phyloP scores from a whole-genome alignment of 2,888 invertebrate genomes.

The Agrotis exclamationis region DNA sequence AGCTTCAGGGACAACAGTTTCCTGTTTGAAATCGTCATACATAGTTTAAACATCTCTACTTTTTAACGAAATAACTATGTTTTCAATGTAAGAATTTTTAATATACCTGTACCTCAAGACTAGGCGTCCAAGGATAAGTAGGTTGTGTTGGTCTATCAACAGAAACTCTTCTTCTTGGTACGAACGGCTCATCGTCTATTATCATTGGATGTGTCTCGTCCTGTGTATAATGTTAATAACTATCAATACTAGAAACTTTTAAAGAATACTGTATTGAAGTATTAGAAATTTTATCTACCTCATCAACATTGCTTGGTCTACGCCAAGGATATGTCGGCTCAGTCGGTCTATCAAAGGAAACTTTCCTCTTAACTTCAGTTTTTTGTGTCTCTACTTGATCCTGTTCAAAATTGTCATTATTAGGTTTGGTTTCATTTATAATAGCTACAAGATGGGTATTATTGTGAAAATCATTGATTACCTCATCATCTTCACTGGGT shows the following conservation, averaged over 20 bases:
- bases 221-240: constrained; percentile 33
- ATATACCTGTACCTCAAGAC: constrained; percentile 53
- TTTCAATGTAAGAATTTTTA: neutral
- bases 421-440: neutral
- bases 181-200: constrained; percentile 44
- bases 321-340: constrained; percentile 57
- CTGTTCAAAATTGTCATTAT: constrained; percentile 51
- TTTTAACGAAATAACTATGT: neutral
- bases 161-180: constrained; percentile 52
- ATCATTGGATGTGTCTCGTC: constrained; percentile 45
- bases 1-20: constrained; percentile 26
- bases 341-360: constrained; percentile 53
- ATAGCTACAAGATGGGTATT: neutral
- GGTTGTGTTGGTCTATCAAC: constrained; percentile 62
- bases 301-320: constrained; percentile 53
- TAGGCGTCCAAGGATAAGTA: constrained; percentile 61
- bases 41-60: neutral
- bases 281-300: constrained; percentile 51
- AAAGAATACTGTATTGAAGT: neutral
- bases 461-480: constrained; percentile 28
- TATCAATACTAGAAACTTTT: constrained; percentile 9
- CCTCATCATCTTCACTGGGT: constrained; percentile 53
- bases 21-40: constrained; percentile 45
- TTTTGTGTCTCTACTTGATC: constrained; percentile 53
- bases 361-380: constrained; percentile 43